phyloP scores from a whole-genome alignment of 2,113 vertebrate genomes.

The Labeo catla region DNA sequence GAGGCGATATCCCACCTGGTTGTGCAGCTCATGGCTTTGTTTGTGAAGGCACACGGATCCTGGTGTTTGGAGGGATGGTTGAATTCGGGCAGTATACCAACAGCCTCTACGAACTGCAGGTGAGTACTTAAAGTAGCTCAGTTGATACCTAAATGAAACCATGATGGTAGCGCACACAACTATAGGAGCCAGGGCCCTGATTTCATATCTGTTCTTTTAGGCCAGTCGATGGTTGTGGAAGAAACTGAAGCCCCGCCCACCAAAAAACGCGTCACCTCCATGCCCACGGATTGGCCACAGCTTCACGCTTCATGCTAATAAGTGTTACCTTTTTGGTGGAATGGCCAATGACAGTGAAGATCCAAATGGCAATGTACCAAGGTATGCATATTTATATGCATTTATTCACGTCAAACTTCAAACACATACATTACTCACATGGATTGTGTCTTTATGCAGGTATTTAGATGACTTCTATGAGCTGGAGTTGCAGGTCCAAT shows the following conservation, averaged over 20 bases:
- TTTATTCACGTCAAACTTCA: no score
- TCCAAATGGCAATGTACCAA: slow-evolving; percentile 91
- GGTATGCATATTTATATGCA: slow-evolving; percentile 71
- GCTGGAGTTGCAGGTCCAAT: slow-evolving; percentile 89
- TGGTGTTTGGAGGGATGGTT: slow-evolving; percentile 97
- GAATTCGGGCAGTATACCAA: slow-evolving; percentile 97
- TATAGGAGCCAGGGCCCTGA: not conserved
- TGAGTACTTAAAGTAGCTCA: slow-evolving; percentile 64
- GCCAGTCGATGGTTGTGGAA: slow-evolving; percentile 98
- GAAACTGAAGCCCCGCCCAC: slow-evolving; percentile 89
- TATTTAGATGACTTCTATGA: slow-evolving; percentile 95
- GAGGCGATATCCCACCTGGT: slow-evolving; percentile 97
- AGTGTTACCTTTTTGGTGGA: slow-evolving; percentile 92
- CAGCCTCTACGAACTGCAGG: slow-evolving; percentile 95
- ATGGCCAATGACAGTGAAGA: slow-evolving; percentile 93
- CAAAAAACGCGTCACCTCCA: slow-evolving; percentile 82
- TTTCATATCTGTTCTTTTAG: slow-evolving; percentile 65
- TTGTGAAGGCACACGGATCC: slow-evolving; percentile 91
- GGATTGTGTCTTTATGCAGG: slow-evolving; percentile 65
- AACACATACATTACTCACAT: not conserved
- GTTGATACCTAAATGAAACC: not conserved
- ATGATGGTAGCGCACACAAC: not conserved
- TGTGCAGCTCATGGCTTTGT: slow-evolving; percentile 96
- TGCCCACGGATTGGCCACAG: slow-evolving; percentile 92
- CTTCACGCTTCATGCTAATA: slow-evolving; percentile 87